phyloP scores from a whole-genome alignment of 2,888 invertebrate genomes.

The Xylophagus ater region DNA sequence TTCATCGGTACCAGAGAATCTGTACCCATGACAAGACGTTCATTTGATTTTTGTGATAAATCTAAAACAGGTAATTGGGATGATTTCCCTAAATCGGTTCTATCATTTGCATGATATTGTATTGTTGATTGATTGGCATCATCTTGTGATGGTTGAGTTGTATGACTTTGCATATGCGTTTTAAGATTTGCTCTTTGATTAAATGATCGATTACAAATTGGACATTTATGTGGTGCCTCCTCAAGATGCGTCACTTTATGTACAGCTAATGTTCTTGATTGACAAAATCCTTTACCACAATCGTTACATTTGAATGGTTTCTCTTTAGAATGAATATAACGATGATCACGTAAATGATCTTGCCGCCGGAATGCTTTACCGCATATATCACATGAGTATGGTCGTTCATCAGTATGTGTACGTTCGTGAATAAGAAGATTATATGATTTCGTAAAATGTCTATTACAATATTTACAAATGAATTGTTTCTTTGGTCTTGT shows the following conservation, averaged over 20 bases:
- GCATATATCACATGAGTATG: conserved; percentile 92
- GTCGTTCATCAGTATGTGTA: conserved; percentile 93
- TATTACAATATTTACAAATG: conserved; percentile 94
- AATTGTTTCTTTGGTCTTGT: conserved; percentile 71
- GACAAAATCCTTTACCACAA: conserved; percentile 98
- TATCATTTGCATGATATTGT: conserved; percentile 20
- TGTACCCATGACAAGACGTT: too few relatives aligned
- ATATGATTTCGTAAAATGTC: conserved; percentile 96
- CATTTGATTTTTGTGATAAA: conserved; percentile 43
- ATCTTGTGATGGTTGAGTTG: conserved; percentile 26
- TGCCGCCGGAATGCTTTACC: conserved; percentile 92
- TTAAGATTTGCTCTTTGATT: conserved; percentile 88
- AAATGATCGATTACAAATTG: conserved; percentile 77
- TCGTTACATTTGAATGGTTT: conserved; percentile 96
- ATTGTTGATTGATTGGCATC: conserved; percentile 19
- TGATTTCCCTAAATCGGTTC: conserved; percentile 5
- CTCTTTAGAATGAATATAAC: conserved; percentile 96
- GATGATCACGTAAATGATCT: conserved; percentile 85
- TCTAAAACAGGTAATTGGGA: conserved; percentile 39
- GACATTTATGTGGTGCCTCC: conserved; percentile 87
- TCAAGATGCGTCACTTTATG: conserved; percentile 91
- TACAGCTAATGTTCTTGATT: conserved; percentile 88
- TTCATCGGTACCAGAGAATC: too few relatives aligned
- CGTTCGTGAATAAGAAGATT: conserved; percentile 94
- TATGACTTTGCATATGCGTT: conserved; percentile 79